phyloP scores from a whole-genome alignment of 2,113 vertebrate genomes.

The Todiramphus saurophagus region DNA sequence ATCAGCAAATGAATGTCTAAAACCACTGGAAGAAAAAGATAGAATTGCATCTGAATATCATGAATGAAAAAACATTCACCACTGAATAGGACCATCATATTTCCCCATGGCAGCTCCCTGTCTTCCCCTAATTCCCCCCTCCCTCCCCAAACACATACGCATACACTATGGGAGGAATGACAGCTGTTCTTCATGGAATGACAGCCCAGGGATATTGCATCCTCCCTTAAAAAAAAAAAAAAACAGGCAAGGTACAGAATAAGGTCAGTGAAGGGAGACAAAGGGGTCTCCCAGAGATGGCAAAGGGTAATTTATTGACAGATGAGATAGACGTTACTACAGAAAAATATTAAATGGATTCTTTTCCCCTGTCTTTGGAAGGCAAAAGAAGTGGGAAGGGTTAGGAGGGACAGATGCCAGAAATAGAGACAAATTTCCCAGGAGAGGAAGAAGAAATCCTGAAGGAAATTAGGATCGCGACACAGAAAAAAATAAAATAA shows the following conservation, averaged over 20 bases:
- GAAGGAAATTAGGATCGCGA: conserved; percentile 55
- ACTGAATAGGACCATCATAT: conserved; percentile 24
- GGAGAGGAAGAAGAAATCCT: conserved; percentile 51
- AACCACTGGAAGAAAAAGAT: not conserved
- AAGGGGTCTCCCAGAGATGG: conserved; percentile 63
- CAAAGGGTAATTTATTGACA: conserved; percentile 74
- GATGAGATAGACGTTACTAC: conserved; percentile 63
- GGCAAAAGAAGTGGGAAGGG: conserved; percentile 28
- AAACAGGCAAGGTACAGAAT: conserved; percentile 55
- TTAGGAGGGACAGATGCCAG: conserved; percentile 46
- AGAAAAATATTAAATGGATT: conserved; percentile 69
- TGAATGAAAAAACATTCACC: conserved; percentile 31
- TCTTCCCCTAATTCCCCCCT: conserved; percentile 35
- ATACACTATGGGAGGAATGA: conserved; percentile 66
- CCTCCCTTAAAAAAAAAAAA: conserved; percentile 73
- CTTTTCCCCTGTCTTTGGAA: conserved; percentile 57
- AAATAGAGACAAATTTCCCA: conserved; percentile 58
- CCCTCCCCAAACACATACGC: conserved; percentile 21
- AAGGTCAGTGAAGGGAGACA: conserved; percentile 68
- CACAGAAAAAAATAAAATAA: not conserved
- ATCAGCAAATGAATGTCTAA: not conserved
- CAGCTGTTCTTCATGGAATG: conserved; percentile 76
- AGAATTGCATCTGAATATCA: conserved; percentile 9
- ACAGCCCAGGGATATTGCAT: conserved; percentile 68
- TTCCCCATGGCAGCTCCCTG: conserved; percentile 24